Conservation (phyloP, 2,797 vertebrate genomes). For the Clarias pachynema region DNA sequence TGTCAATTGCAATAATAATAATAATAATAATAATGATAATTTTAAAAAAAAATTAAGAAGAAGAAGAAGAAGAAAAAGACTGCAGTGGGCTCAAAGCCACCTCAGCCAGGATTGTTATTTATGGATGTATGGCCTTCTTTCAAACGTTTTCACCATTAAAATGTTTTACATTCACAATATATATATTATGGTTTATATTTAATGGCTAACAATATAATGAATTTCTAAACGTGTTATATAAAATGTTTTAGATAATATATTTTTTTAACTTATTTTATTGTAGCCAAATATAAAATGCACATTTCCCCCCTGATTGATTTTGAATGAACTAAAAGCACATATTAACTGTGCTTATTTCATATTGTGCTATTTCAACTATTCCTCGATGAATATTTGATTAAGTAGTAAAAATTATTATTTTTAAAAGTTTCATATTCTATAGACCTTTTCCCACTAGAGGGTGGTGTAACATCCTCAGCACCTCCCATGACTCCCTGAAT, state of each 20-base stretch:
- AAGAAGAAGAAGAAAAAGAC: background rate
- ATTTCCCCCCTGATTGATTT: background rate
- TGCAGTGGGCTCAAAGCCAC: no score
- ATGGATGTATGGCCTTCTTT: no score
- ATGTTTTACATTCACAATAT: no score
- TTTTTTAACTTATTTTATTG: no score
- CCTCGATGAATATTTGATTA: background rate
- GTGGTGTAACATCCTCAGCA: conserved; percentile 1
- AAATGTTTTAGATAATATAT: background rate
- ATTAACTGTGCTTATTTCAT: background rate
- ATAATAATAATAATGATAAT: background rate
- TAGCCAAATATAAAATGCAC: no score
- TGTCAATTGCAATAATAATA: background rate
- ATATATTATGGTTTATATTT: background rate
- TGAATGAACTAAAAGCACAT: background rate
- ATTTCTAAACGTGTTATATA: background rate
- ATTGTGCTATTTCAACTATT: no score
- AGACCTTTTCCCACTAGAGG: conserved; percentile 9
- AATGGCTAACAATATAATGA: background rate
- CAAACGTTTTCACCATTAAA: no score
- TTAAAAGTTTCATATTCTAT: background rate
- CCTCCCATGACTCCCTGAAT: background rate
- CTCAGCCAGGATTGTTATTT: no score
- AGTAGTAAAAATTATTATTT: background rate
- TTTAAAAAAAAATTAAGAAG: no score